Base-by-base conservation (phyloP, 2,888 invertebrate species). In the Hirtodrosophila alboralis region DNA sequence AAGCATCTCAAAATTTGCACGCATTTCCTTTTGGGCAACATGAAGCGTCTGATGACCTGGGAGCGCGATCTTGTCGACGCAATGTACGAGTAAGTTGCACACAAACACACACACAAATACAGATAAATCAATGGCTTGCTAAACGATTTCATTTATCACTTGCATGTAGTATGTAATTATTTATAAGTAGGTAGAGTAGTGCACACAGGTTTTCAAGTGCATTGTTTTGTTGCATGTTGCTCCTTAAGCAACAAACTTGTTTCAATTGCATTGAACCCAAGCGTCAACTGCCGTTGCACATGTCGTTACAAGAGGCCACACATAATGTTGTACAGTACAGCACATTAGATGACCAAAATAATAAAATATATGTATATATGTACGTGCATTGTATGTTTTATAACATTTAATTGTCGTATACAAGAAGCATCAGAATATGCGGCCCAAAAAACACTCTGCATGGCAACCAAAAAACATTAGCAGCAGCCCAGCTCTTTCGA, bases 11-110 rank as follows among this genome's bases (percentile, higher is more conserved):
- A 54, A 30, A 61, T 65, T 72, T 61, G 65, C 43, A 72, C 66
- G 49, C 71, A 58, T 53, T 63, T 67, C 64, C 66, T 64, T 71
- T 73, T 44, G 63, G 58, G 31, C 76, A 84, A 71, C 54, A 88
- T 88, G 88, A 88, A 88, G 79, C 88, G 88, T 47, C 67, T 88
- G 60, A 79, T 88, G 79, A 88, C 88, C 66, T 88, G 88, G 88
- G 88, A 88, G 69, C 87, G 88, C 36, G 88, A 88, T 73, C 77
- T 88, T 45, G 88, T 88, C 57, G 88, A 88, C 76, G 89, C 89
- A 48, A 88, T 88, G 88, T 88, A 88, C 73, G 88, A 87, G 89
- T 88, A 84, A 88, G 88, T 88, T 52, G 28, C 41, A 30, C 27
- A 58, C 23, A 56, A 8, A 54, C 34, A 44, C 28, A 47, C 27